These are phyloP conservation scores for Morinoia aosen DNA, from an alignment of 2,888 invertebrate genomes.

Conservation along the genomic window DNA sequence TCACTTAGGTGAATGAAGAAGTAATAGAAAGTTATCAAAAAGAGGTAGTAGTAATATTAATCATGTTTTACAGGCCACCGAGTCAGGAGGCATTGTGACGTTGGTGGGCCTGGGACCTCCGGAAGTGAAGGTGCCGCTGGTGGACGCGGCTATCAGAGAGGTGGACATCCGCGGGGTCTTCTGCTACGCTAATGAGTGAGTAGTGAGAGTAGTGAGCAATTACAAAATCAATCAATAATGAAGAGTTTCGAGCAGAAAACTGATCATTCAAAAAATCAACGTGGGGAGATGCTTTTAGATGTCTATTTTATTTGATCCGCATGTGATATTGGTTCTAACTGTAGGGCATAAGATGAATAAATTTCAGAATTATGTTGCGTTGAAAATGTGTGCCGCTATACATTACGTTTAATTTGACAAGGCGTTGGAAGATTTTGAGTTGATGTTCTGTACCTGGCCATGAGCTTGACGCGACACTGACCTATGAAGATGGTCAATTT, in stretches of 20 bases:
- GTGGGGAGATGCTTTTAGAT: neutral
- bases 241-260: neutral
- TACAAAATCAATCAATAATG: neutral
- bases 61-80: constrained; percentile 79
- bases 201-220: neutral
- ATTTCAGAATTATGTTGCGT: too few relatives aligned
- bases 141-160: constrained; percentile 85
- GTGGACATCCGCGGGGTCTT: constrained; percentile 94
- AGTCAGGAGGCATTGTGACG: constrained; percentile 86
- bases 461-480: too few relatives aligned
- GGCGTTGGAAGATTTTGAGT: too few relatives aligned
- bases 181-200: constrained; percentile 86
- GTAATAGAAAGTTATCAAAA: too few relatives aligned
- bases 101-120: constrained; percentile 89
- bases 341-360: too few relatives aligned
- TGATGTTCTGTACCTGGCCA: too few relatives aligned
- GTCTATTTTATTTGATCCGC: neutral
- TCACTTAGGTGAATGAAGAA: too few relatives aligned
- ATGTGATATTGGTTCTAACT: too few relatives aligned
- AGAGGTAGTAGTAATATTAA: too few relatives aligned
- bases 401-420: too few relatives aligned
- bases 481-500: too few relatives aligned
- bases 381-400: too few relatives aligned
- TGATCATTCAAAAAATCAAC: neutral
- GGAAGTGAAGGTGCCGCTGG: constrained; percentile 85